Evolutionary conservation across 2,797 vertebrate genomes (phyloP).

Genomic region (Thripadectes ignobilis): DNA sequence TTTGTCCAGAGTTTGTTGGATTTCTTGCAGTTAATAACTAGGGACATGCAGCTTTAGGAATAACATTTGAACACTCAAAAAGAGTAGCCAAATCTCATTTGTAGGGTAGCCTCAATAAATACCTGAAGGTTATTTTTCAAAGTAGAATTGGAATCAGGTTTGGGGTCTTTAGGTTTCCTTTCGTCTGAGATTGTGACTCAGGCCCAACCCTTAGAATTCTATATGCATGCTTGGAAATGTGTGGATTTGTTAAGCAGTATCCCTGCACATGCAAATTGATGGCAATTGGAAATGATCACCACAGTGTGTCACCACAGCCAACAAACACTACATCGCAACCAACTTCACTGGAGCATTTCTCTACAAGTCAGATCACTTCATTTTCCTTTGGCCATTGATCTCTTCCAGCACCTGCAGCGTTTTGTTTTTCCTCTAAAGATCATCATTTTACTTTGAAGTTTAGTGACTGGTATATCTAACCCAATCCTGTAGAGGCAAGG

Average conservation of each 20-base stretch:
- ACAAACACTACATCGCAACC: neutral
- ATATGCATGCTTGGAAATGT: neutral
- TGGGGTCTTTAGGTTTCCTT: neutral
- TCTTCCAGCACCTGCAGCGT: slow-evolving; percentile 19
- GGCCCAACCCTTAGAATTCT: neutral
- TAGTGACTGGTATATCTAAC: slow-evolving; percentile 19
- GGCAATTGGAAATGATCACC: slow-evolving; percentile 38
- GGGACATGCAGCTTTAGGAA: neutral
- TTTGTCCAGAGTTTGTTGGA: neutral
- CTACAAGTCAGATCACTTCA: neutral
- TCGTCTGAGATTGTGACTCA: neutral
- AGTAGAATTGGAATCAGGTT: neutral
- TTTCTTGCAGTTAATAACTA: neutral
- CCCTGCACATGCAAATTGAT: neutral
- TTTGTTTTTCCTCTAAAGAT: slow-evolving; percentile 55
- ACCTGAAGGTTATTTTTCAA: neutral
- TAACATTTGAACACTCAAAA: neutral
- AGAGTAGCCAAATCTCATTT: neutral
- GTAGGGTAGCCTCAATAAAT: neutral
- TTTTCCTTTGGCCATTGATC: slow-evolving; percentile 23
- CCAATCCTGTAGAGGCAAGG: neutral
- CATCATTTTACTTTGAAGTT: slow-evolving; percentile 32
- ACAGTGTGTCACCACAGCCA: slow-evolving; percentile 47
- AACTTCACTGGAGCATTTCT: neutral
- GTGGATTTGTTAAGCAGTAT: neutral